phyloP scores from a whole-genome alignment of 2,888 invertebrate genomes.

The Parnassius glacialis region DNA sequence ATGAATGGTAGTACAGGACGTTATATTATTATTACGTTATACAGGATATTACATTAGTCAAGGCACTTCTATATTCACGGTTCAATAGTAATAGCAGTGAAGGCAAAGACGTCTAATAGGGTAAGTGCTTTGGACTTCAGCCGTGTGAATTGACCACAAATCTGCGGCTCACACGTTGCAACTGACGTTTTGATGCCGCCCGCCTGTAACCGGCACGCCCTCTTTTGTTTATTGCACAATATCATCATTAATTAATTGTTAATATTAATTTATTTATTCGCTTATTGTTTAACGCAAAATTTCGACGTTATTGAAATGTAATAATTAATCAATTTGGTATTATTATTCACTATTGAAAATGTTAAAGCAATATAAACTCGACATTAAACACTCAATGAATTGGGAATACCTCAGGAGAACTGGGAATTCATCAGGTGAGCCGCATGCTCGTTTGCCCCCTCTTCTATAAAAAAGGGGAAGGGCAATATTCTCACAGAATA shows the following conservation, averaged over 20 bases:
- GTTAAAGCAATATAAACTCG: too few species aligned
- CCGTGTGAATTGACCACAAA: conserved; percentile 67
- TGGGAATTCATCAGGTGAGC: too few species aligned
- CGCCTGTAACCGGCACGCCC: conserved; percentile 56
- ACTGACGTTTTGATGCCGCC: conserved; percentile 52
- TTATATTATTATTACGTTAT: too few species aligned
- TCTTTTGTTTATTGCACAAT: conserved; percentile 62
- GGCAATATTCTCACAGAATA: too few species aligned
- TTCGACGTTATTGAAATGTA: too few species aligned
- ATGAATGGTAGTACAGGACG: not conserved
- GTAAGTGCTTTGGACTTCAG: conserved; percentile 47
- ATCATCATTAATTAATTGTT: conserved; percentile 27
- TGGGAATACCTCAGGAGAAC: too few species aligned
- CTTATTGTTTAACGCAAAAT: too few species aligned
- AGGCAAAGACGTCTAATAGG: conserved; percentile 38
- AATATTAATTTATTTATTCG: not conserved
- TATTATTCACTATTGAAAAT: too few species aligned
- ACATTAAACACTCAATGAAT: too few species aligned
- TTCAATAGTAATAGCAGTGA: conserved; percentile 18
- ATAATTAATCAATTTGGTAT: not conserved
- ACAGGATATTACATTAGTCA: conserved; percentile 6
- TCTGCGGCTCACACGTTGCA: conserved; percentile 62
- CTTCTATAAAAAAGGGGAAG: too few species aligned
- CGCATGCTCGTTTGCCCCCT: too few species aligned
- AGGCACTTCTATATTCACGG: conserved; percentile 4